A percentile compares a stretch with the other conserved stretches of the same genome.
phyloP scores from a whole-genome alignment of 1,140 invertebrate species.

The Coptotermes formosanus region DNA sequence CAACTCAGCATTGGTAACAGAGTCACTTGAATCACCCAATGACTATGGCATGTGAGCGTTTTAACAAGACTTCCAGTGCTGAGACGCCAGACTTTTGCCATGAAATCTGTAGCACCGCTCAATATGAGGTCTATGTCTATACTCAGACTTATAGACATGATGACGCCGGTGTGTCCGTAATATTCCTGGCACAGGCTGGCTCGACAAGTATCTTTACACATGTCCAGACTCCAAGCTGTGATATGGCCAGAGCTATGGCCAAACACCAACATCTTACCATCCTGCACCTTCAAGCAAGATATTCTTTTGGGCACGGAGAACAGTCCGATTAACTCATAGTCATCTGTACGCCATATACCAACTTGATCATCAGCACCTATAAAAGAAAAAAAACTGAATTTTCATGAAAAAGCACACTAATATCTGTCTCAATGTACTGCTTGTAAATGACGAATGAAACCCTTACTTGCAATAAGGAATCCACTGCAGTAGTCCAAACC shows the following conservation, averaged over 20 bases:
- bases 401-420: background rate
- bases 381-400: background rate
- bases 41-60: background rate
- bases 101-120: constrained; percentile 6
- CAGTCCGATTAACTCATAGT: background rate
- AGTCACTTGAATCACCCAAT: constrained; percentile 25
- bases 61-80: constrained; percentile 4
- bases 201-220: too few species aligned
- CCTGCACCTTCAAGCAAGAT: constrained; percentile 10
- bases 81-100: constrained; percentile 5
- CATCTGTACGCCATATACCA: constrained; percentile 7
- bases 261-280: background rate
- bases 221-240: constrained; percentile 1
- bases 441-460: background rate
- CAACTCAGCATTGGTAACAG: background rate
- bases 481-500: background rate
- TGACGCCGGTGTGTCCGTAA: constrained; percentile 16
- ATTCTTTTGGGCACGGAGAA: background rate
- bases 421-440: background rate
- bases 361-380: constrained; percentile 20
- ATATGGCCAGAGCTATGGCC: constrained; percentile 14
- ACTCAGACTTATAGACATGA: constrained; percentile 2
- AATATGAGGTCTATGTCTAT: constrained; percentile 11
- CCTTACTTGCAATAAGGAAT: constrained; percentile 11
- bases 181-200: background rate